Percentiles rank a stretch among this genome's conserved stretches.
Evolutionary conservation across 2,888 invertebrate genomes (phyloP).

Genomic region (Platycheirus rosarum): DNA sequence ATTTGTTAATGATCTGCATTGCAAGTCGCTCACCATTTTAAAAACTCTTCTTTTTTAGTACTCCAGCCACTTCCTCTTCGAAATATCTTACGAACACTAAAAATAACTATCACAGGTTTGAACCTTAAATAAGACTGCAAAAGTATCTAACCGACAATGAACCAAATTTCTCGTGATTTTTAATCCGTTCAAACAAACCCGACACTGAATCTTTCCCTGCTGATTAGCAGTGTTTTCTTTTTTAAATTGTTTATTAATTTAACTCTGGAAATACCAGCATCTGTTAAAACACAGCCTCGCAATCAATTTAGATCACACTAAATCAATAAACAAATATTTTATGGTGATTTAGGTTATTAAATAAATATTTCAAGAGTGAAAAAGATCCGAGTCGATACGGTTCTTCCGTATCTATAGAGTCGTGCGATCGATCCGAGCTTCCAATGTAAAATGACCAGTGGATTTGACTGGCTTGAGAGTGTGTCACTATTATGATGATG

Average conservation of each 20-base stretch:
- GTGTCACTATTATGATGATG: not conserved
- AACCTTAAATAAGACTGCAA: slow-evolving; percentile 14
- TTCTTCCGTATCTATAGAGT: not conserved
- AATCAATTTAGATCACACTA: not conserved
- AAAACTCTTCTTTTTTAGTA: not conserved
- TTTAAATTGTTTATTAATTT: not conserved
- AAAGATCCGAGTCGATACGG: not conserved
- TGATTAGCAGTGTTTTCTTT: too few species aligned
- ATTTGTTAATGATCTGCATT: not conserved
- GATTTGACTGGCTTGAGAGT: slow-evolving; percentile 9
- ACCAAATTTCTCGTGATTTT: not conserved
- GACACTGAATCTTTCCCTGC: too few species aligned
- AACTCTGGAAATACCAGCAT: slow-evolving; percentile 5
- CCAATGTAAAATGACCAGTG: slow-evolving; percentile 17
- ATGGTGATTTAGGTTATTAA: not conserved
- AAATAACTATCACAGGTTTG: not conserved
- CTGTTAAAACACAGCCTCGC: not conserved
- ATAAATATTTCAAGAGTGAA: not conserved
- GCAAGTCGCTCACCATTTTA: not conserved
- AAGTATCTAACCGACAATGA: not conserved
- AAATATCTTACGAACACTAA: slow-evolving; percentile 5
- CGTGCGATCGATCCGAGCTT: slow-evolving; percentile 30
- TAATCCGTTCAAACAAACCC: not conserved
- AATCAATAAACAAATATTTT: slow-evolving; percentile 1
- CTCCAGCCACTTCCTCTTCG: not conserved